These are phyloP conservation scores for Bubo bubo DNA, from an alignment of 2,113 vertebrate species.

Conservation along the genomic window DNA sequence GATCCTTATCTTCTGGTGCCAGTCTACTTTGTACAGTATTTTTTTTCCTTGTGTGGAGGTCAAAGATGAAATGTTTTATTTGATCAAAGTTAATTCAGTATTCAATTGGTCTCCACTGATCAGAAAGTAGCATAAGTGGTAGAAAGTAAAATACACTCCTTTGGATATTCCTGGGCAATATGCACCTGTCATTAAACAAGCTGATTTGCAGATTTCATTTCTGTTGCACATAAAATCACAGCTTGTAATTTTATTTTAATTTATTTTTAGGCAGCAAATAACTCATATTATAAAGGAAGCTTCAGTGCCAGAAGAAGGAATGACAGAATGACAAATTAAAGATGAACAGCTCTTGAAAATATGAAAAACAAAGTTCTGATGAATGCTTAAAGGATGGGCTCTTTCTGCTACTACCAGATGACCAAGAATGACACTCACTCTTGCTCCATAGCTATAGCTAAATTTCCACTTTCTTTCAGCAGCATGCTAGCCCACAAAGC, in stretches of 20 bases:
- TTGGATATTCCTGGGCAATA: neutral
- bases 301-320: neutral
- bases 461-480: neutral
- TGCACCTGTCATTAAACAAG: neutral
- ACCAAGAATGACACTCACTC: neutral
- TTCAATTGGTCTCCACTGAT: neutral
- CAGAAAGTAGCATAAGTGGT: neutral
- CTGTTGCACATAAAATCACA: neutral
- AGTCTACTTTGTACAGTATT: neutral
- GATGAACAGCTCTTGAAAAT: neutral
- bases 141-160: neutral
- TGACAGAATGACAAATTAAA: neutral
- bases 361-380: neutral
- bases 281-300: neutral
- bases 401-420: neutral
- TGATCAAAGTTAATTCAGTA: neutral
- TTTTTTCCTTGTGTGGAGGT: neutral
- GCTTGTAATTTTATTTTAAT: neutral
- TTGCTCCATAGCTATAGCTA: neutral
- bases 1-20: neutral
- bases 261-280: neutral
- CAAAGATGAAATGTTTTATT: neutral
- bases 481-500: neutral
- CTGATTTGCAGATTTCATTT: neutral
- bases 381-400: neutral